Evolutionary conservation across 2,888 invertebrate species (phyloP), one percentile per base, ranked within the genome.

Genomic region (Zelleria hepariella): DNA sequence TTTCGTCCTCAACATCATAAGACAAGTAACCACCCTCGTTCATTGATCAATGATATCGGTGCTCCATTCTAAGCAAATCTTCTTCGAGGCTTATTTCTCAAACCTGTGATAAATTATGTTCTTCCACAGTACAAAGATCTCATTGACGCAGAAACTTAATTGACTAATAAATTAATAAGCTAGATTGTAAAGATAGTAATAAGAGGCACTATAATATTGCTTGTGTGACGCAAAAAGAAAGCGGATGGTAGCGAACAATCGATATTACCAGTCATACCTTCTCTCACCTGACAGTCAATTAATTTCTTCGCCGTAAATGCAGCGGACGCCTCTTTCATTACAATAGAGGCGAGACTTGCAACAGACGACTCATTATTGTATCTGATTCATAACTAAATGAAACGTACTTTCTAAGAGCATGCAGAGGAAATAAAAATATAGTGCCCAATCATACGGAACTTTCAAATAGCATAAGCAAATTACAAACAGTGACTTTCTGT

Each of bases 301-400:
- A 73, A 74, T 75, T 75, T 73, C 70, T 72, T 71, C 63, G 61
- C 65, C 20, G 42, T 27, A 48, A 51, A 18, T 27, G 21, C n/a
- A 32, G 56, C 27, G 56, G 32, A 32, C 27, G n/a, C 20, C 56
- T 20, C 21, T 7, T 32, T 42, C 32, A 15, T 54, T 56, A 56
- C 57, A 57, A 57, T 55, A 53, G 58, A 57, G 18, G n/a, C 26
- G 26, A 55, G 58, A 52, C 32, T 8, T 10, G 57, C 59, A 48
- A 59, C 59, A 47, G 57, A 32, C 68, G 70, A 64, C 65, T 72
- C 70, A 77, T 79, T 80, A 75, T 79, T 57, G 70, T 77, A 73
- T 74, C 60, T 58, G 32, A 49, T 57, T 27, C 21, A 52, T 49
- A 18, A 53, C 24, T 52, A 24, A 26, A 23, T 20, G 18, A 21